phyloP scores from a whole-genome alignment of 2,113 vertebrate species.

The Myrmecophaga tridactyla region DNA sequence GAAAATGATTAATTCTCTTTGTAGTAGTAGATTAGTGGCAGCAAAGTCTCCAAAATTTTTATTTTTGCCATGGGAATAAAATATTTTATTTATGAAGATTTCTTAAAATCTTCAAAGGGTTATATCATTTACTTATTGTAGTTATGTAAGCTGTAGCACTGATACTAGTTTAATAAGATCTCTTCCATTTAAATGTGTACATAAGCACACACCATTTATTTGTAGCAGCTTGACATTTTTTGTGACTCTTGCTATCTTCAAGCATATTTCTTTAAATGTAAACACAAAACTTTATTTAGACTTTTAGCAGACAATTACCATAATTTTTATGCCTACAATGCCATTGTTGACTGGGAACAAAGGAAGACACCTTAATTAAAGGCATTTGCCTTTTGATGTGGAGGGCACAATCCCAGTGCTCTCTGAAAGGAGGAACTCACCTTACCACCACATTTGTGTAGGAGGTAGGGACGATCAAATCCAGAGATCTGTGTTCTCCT shows the following conservation, averaged over 20 bases:
- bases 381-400: neutral
- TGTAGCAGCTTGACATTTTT: constrained; percentile 17
- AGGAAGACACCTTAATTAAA: neutral
- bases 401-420: neutral
- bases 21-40: neutral
- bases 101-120: neutral
- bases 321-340: constrained; percentile 20
- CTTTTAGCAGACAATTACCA: constrained; percentile 1
- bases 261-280: neutral
- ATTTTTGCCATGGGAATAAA: neutral
- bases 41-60: neutral
- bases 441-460: neutral
- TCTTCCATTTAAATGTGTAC: neutral
- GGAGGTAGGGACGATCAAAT: neutral
- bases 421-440: neutral
- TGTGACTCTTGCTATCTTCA: neutral
- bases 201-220: neutral
- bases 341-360: neutral
- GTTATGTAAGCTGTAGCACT: neutral
- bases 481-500: neutral
- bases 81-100: too few species aligned
- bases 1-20: constrained; percentile 28
- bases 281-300: constrained; percentile 6
- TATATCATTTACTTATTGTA: neutral
- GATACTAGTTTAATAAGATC: neutral